Percentiles rank a stretch among this genome's conserved stretches.
These are phyloP conservation scores for Lordiphosa collinella DNA, from an alignment of 1,140 invertebrate species.

Conservation along the genomic window DNA sequence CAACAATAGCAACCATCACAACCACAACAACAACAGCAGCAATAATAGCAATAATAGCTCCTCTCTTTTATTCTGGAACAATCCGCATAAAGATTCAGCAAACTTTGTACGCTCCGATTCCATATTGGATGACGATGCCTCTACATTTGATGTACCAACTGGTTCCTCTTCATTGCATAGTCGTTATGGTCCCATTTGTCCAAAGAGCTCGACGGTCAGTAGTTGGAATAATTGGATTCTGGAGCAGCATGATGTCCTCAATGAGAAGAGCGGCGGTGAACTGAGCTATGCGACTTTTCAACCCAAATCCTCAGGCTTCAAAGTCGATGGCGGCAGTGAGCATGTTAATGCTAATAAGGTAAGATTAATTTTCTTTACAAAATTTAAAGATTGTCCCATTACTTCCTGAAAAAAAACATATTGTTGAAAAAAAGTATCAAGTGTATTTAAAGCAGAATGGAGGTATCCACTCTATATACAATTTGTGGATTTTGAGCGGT, in stretches of 20 bases:
- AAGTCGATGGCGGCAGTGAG: slow-evolving; percentile 40
- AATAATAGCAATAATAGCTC: slow-evolving; percentile 30
- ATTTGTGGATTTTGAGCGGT: too few species aligned
- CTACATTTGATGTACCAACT: slow-evolving; percentile 87
- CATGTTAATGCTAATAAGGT: slow-evolving; percentile 54
- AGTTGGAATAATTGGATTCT: slow-evolving; percentile 54
- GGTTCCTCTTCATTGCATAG: slow-evolving; percentile 80
- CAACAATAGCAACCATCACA: slow-evolving; percentile 20
- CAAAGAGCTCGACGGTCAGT: slow-evolving; percentile 80
- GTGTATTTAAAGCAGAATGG: too few species aligned
- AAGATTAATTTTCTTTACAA: too few species aligned
- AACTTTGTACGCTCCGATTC: slow-evolving; percentile 84
- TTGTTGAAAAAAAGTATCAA: too few species aligned
- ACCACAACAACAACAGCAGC: slow-evolving; percentile 20
- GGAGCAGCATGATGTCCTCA: slow-evolving; percentile 32
- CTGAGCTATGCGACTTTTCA: slow-evolving; percentile 23
- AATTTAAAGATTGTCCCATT: too few species aligned
- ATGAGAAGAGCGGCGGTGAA: slow-evolving; percentile 64
- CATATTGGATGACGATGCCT: slow-evolving; percentile 85
- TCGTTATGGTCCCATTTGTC: slow-evolving; percentile 91
- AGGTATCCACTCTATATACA: too few species aligned
- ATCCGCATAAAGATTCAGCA: slow-evolving; percentile 59
- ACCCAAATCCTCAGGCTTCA: slow-evolving; percentile 11
- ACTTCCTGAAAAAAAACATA: too few species aligned
- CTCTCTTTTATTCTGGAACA: slow-evolving; percentile 52